A percentile compares a stretch with the other conserved stretches of the same genome.
Conservation (phyloP, 2,888 invertebrate genomes). For the Cryptophagus acutangulus region DNA sequence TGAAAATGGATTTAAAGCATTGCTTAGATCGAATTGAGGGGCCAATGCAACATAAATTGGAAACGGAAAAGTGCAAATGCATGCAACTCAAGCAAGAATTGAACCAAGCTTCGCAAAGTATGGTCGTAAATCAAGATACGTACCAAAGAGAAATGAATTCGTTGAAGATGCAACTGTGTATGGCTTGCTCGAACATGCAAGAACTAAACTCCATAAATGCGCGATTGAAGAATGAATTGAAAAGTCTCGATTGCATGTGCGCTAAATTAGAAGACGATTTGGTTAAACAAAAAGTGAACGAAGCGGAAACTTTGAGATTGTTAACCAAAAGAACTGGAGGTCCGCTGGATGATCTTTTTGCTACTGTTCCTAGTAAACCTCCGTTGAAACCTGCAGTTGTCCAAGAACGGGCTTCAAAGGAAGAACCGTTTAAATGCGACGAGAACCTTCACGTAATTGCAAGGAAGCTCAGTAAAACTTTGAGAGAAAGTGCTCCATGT, state of each 20-base stretch:
- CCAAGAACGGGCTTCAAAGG: background rate
- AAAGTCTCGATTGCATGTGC: constrained; percentile 34
- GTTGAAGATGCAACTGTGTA: constrained; percentile 37
- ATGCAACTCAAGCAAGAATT: constrained; percentile 38
- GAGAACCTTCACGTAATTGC: constrained; percentile 36
- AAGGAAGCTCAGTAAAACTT: constrained; percentile 36
- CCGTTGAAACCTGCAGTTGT: background rate
- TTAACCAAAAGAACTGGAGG: constrained; percentile 17
- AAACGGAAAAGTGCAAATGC: constrained; percentile 33
- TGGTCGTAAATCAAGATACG: constrained; percentile 26
- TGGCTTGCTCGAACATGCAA: constrained; percentile 34
- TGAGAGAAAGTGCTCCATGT: constrained; percentile 35
- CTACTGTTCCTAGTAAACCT: background rate
- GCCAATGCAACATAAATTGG: constrained; percentile 35
- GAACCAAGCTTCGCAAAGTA: constrained; percentile 27
- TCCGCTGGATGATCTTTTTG: background rate
- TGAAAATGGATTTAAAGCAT: constrained; percentile 41
- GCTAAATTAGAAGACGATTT: constrained; percentile 41
- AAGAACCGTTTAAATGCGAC: constrained; percentile 19
- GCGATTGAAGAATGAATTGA: constrained; percentile 35
- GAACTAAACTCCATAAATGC: constrained; percentile 37
- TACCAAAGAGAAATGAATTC: constrained; percentile 34
- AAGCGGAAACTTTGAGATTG: constrained; percentile 40
- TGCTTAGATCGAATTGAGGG: constrained; percentile 42
- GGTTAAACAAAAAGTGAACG: constrained; percentile 43